Base-by-base conservation (phyloP, 2,888 invertebrate species). In the Sminthurides aquaticus region DNA sequence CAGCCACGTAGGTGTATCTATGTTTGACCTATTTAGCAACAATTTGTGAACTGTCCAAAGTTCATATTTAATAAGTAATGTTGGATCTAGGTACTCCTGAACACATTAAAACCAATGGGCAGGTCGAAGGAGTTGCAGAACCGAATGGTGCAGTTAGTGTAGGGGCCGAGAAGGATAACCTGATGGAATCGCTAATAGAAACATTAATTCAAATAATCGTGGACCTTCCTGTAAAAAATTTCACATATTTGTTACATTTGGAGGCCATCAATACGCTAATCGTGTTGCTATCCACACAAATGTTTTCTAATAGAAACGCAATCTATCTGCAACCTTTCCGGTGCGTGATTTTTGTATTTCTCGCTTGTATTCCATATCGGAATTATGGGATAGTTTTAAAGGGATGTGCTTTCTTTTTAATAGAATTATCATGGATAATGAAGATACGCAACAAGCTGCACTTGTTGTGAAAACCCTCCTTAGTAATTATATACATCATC, bases 211-310 rank as follows among this genome's bases (percentile, higher is more conserved):
- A 90, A 69, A 83, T 92, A 1, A 82, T 92, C 54, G 87, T 90
- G 1, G 89, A 91, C 77, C 86, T 93, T 26, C 91, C 91, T 25
- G 83, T 92, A 3, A 86, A 85, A 76, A 84, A 85, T 82, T 57
- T 60, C 77, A 92, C 92, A 62, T 92, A 92, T 78, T 86, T 87
- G 64, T 81, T 93, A 27, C 91, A 93, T 76, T 78, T 94, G 75
- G 96, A 97, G 79, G 87, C 91, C 27, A 86, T 95, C 56, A 94
- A 93, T 77, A 87, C 89, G 24, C 80, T 96, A 52, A 80, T 96
- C 20, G 88, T 92, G 0, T 79, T 96, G n/a, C 83, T 96, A 75
- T 93, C 94, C 0, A 88, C 92, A 29, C 93, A 94, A 78, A 84
- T 91, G 78, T 90, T 87, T 75, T 86, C 90, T 15, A 85, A 88